These are phyloP conservation scores for Bothrops jararaca DNA, from an alignment of 2,113 vertebrate genomes.

Conservation along the genomic window DNA sequence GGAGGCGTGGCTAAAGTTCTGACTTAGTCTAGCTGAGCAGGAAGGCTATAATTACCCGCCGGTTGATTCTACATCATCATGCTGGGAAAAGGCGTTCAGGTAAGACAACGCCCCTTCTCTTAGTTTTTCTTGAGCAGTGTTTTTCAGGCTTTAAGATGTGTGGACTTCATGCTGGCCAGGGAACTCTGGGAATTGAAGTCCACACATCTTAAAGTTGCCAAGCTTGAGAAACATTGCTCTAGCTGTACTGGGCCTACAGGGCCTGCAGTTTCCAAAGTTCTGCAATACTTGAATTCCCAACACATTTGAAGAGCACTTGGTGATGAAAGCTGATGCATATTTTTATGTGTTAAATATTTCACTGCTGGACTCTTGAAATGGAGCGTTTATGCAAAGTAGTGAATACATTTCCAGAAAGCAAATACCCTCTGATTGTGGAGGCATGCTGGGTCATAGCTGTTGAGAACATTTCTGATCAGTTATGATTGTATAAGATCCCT, in stretches of 20 bases:
- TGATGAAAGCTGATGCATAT: not conserved
- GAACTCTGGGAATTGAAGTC: not conserved
- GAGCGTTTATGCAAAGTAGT: not conserved
- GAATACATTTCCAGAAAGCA: not conserved
- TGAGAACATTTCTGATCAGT: not conserved
- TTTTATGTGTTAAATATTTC: not conserved
- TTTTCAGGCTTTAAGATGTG: not conserved
- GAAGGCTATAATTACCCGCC: no score
- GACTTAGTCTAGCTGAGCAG: no score
- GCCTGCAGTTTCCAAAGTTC: not conserved
- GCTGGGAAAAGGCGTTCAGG: no score
- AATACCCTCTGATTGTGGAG: not conserved
- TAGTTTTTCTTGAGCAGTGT: not conserved
- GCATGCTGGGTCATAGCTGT: not conserved
- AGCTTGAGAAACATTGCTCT: not conserved
- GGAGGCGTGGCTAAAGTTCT: no score
- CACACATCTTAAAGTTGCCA: not conserved
- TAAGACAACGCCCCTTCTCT: no score
- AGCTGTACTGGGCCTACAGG: not conserved
- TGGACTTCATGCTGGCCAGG: not conserved
- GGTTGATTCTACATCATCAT: no score
- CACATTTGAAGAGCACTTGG: not conserved
- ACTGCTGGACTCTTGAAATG: not conserved
- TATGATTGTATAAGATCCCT: not conserved
- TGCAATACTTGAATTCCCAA: not conserved